Conservation (phyloP, 1,140 invertebrate species). For the Stenopsyche tienmushanensis region DNA sequence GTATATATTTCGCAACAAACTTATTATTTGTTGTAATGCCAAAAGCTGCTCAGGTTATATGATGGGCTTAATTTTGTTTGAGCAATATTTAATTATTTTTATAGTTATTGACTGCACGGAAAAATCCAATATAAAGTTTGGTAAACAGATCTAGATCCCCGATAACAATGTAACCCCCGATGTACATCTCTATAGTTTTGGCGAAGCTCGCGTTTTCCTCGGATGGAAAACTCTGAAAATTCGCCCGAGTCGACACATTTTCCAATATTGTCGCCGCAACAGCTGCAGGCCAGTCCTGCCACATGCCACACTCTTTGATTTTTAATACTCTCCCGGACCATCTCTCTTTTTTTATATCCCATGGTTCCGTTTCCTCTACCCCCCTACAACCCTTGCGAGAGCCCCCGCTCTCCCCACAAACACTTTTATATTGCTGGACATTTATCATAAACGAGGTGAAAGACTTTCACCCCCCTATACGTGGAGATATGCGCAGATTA, state of each 20-base stretch:
- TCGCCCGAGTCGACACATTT: constrained; percentile 32
- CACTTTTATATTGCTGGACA: constrained; percentile 30
- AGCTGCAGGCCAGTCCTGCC: constrained; percentile 12
- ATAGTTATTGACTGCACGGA: too few relatives aligned
- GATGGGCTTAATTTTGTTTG: too few relatives aligned
- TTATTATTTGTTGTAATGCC: too few relatives aligned
- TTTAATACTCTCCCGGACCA: constrained; percentile 28
- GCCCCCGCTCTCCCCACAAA: background rate
- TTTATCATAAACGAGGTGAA: constrained; percentile 17
- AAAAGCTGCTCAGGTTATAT: too few relatives aligned
- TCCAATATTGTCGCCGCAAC: constrained; percentile 31
- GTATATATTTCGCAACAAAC: too few relatives aligned
- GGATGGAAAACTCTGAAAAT: constrained; percentile 22
- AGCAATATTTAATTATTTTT: too few relatives aligned
- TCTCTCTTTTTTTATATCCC: constrained; percentile 16
- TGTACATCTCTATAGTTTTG: constrained; percentile 25
- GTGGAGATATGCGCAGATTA: constrained; percentile 13
- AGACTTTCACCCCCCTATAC: background rate
- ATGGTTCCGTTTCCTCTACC: background rate
- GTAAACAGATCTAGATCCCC: too few relatives aligned
- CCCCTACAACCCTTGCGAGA: constrained; percentile 1
- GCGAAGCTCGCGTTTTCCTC: constrained; percentile 1
- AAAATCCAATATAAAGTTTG: too few relatives aligned
- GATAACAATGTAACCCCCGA: background rate
- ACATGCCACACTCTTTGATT: constrained; percentile 27